Base-by-base conservation (phyloP, 2,888 invertebrate species). In the Phyllotreta striolata region DNA sequence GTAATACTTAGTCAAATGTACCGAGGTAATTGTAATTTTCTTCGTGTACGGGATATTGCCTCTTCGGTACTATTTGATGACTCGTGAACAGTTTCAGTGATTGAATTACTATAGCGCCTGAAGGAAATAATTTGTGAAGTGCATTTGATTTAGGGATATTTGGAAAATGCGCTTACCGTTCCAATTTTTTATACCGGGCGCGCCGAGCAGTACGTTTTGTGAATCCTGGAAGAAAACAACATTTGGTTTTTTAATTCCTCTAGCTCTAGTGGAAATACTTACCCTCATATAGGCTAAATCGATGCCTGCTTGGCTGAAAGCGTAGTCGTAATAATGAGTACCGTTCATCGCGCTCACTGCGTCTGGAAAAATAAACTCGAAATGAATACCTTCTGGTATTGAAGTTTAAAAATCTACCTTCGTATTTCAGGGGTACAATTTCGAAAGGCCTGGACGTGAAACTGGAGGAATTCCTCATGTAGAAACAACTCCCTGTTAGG, bases 31-130 rank as follows among this genome's bases (percentile, higher is more conserved):
- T 39, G 14, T 52, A 4, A 38, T 14, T 35, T 52, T 52, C 52
- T 10, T 12, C 5, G 13, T 13, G 12, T 38, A 38, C 2, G 9
- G 52, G 52, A 7, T 10, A 37, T 3, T 8, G 6, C 9, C 38
- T 52, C 39, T 52, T 10, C 13, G 52, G 52, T 52, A 52, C 10
- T 38, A 52, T 52, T 52, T 52, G 1, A 52, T 52, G 52, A n/a
- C 4, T 12, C 1, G 52, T 52, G 37, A 52, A 6, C 39, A 35
- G 5, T 13, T 52, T 52, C 39, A 52, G 9, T 12, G 52, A 52
- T 35, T 52, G 52, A 7, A 7, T 52, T 52, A 52, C 52, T 13
- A 52, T 12, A 5, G n/a, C 38, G 1, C 52, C 52, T 52, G 10
- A 38, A 52, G 38, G n/a, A 52, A 46, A 12, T 47, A 47, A 24